These are phyloP conservation scores for Pseudolaguvia tuberculata DNA, from an alignment of 2,113 vertebrate species.

Conservation along the genomic window DNA sequence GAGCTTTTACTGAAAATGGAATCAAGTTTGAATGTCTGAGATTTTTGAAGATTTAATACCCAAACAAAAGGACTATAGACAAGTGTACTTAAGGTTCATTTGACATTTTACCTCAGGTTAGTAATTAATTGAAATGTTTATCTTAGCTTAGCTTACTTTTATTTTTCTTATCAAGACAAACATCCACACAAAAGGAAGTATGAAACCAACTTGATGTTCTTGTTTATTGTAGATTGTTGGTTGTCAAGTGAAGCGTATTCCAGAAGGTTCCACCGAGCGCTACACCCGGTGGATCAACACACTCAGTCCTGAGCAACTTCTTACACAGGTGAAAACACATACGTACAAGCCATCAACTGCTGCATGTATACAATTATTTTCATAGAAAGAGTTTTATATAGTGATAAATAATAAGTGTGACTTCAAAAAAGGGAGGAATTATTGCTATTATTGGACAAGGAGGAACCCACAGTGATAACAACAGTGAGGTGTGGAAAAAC, in stretches of 20 bases:
- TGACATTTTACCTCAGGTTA: conserved; percentile 20
- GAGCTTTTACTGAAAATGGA: background rate
- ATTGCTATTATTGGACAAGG: no score
- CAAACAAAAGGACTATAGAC: background rate
- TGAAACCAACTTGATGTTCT: background rate
- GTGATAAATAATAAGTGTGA: no score
- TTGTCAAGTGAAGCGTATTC: conserved; percentile 78
- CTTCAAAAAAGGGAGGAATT: no score
- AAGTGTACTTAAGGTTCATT: background rate
- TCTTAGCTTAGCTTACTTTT: no score
- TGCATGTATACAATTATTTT: background rate
- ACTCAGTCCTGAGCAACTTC: conserved; percentile 76
- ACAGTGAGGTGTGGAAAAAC: no score
- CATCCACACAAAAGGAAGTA: background rate
- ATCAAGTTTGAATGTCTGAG: background rate
- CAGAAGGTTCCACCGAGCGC: conserved; percentile 80
- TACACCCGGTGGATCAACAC: conserved; percentile 94
- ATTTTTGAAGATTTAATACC: background rate
- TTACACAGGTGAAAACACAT: conserved; percentile 79
- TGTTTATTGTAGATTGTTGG: conserved; percentile 78
- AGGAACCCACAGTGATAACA: no score
- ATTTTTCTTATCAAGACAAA: background rate
- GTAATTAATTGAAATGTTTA: background rate
- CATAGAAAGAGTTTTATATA: no score
- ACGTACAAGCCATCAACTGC: conserved; percentile 11